phyloP scores from a whole-genome alignment of 1,140 invertebrate species.

The Sarcophaga bullata region DNA sequence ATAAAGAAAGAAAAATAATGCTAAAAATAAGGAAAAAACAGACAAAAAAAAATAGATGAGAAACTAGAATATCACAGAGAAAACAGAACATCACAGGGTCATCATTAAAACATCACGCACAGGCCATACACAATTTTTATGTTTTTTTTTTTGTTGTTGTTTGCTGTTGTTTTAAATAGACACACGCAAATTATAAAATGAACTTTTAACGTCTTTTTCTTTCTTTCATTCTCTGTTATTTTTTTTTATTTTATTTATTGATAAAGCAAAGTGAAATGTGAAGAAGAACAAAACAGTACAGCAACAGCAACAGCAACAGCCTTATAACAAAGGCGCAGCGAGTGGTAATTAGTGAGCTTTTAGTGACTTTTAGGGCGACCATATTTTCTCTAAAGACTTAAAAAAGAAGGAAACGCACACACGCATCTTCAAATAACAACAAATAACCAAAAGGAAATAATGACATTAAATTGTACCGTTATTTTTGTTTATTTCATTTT shows the following conservation, averaged over 20 bases:
- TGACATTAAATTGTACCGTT: not conserved
- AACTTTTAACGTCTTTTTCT: not conserved
- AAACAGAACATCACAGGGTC: slow-evolving; percentile 20
- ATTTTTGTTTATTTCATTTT: not conserved
- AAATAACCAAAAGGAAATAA: slow-evolving; percentile 7
- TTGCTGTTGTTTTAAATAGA: slow-evolving; percentile 13
- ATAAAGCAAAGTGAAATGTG: not conserved
- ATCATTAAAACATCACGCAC: slow-evolving; percentile 37
- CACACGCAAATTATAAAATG: slow-evolving; percentile 32
- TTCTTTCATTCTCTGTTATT: not conserved
- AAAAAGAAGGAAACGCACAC: not conserved
- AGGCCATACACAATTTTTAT: slow-evolving; percentile 6
- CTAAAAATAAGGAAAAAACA: not conserved
- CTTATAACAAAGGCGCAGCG: not conserved
- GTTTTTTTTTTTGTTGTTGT: not conserved
- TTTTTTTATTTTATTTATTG: not conserved
- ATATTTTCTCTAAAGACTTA: slow-evolving; percentile 27
- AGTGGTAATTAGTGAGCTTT: slow-evolving; percentile 31
- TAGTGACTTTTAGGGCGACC: slow-evolving; percentile 28
- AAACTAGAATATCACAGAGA: not conserved
- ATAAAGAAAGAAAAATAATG: not conserved
- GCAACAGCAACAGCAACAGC: not conserved
- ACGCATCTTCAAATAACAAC: not conserved
- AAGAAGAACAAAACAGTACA: not conserved
- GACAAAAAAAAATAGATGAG: not conserved